Percentiles rank a stretch among this genome's conserved stretches.
Conservation (phyloP, 2,888 invertebrate species). For the Sminthurides aquaticus region DNA sequence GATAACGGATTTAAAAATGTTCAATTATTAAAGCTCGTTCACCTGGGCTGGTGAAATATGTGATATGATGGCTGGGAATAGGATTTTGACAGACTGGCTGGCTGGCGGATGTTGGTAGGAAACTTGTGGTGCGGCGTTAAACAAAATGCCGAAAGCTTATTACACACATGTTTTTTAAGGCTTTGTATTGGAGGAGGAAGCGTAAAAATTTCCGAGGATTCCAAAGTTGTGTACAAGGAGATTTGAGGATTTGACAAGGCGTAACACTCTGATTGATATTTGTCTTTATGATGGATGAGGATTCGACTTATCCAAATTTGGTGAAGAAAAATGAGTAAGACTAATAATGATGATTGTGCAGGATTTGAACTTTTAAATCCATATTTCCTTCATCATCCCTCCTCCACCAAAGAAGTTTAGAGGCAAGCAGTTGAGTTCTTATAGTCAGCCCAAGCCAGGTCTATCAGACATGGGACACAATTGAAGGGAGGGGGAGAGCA, state of each 20-base stretch:
- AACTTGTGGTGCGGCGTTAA: no score
- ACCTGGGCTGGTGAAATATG: neutral
- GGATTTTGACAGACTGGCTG: neutral
- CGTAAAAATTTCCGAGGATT: neutral
- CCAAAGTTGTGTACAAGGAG: neutral
- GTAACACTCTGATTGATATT: neutral
- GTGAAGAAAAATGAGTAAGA: neutral
- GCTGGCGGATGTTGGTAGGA: no score
- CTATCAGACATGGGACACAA: neutral
- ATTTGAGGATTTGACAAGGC: neutral
- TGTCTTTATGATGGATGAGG: neutral
- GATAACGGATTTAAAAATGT: neutral
- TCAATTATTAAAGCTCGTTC: neutral
- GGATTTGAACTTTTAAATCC: neutral
- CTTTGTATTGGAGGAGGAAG: no score
- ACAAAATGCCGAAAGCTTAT: no score
- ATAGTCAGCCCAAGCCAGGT: no score
- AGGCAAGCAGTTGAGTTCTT: no score
- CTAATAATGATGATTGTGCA: neutral
- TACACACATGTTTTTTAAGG: no score
- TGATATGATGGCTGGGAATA: neutral
- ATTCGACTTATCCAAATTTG: neutral
- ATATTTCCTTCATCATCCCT: no score
- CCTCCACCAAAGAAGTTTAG: no score
- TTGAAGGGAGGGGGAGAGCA: no score